Percentiles rank a stretch among this genome's conserved stretches.
These are phyloP conservation scores for Passer montanus DNA, from an alignment of 2,113 vertebrate species.

Conservation along the genomic window DNA sequence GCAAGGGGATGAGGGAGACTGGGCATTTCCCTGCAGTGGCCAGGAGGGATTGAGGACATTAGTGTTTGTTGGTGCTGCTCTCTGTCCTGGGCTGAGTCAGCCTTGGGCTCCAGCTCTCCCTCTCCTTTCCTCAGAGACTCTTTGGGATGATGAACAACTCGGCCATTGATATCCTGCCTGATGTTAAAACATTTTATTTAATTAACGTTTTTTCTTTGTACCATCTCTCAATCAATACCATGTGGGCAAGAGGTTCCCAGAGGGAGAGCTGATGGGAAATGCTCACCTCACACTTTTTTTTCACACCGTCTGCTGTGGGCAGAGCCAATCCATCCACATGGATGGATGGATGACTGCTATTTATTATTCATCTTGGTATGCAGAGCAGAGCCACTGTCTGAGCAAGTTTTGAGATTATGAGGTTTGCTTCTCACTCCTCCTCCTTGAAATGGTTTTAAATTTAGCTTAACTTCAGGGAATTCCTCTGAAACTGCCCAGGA, in stretches of 20 bases:
- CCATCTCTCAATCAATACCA: background rate
- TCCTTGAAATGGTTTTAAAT: background rate
- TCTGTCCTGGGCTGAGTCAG: background rate
- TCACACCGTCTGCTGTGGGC: background rate
- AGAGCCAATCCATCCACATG: background rate
- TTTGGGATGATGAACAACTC: background rate
- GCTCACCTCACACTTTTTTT: background rate
- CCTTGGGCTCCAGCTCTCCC: fast-evolving
- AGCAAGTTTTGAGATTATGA: background rate
- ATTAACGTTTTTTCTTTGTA: constrained; percentile 6
- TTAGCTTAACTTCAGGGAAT: constrained; percentile 7
- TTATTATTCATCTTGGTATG: background rate
- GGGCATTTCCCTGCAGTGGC: background rate
- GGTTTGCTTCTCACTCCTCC: background rate
- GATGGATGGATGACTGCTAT: background rate
- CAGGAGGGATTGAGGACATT: background rate
- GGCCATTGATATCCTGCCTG: background rate
- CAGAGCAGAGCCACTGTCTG: background rate
- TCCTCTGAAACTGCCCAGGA: background rate
- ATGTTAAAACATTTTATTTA: constrained; percentile 23
- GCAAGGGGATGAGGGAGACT: background rate
- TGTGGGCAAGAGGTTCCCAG: background rate
- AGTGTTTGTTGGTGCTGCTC: background rate
- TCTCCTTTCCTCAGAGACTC: background rate
- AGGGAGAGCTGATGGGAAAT: background rate